Evolutionary conservation across 1,140 invertebrate genomes (phyloP).

Genomic region (Drosophila parabipectinata): DNA sequence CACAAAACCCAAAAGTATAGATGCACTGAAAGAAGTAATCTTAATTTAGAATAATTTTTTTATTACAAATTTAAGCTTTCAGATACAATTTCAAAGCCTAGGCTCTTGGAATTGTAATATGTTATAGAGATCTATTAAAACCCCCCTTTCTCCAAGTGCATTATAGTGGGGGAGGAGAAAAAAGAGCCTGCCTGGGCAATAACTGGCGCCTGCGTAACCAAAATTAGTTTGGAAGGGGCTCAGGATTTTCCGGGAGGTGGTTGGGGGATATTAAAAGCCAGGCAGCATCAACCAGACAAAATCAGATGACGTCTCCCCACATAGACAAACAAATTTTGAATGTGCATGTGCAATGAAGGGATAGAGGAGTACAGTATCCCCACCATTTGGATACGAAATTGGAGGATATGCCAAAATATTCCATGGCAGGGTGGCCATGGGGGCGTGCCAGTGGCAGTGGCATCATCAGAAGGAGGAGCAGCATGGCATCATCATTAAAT

Average conservation of each 20-base stretch:
- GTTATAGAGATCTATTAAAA: background rate
- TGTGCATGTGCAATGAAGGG: slow-evolving; percentile 43
- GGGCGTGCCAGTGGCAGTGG: slow-evolving; percentile 33
- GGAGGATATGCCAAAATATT: slow-evolving; percentile 41
- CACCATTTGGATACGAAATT: background rate
- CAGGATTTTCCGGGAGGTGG: slow-evolving; percentile 23
- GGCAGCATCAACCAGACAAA: slow-evolving; percentile 39
- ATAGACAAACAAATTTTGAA: slow-evolving; percentile 63
- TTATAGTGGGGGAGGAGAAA: slow-evolving; percentile 3
- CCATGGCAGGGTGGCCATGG: slow-evolving; percentile 22
- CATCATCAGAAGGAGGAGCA: slow-evolving; percentile 4
- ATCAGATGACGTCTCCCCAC: slow-evolving; percentile 54
- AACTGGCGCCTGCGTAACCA: slow-evolving; percentile 65
- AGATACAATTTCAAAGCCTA: background rate
- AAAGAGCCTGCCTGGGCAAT: slow-evolving; percentile 64
- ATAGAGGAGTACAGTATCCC: background rate
- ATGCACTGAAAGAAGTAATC: slow-evolving; percentile 1
- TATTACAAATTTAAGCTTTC: background rate
- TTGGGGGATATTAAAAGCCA: slow-evolving; percentile 54
- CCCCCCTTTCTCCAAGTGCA: slow-evolving; percentile 10
- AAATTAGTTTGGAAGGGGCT: slow-evolving; percentile 42
- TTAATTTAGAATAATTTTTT: too few species aligned
- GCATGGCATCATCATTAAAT: slow-evolving; percentile 77
- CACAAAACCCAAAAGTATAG: slow-evolving; percentile 22
- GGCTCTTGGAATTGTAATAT: background rate